A percentile compares a stretch with the other conserved stretches of the same genome.
Conservation (phyloP, 2,888 invertebrate species). For the Orchestes rusci region DNA sequence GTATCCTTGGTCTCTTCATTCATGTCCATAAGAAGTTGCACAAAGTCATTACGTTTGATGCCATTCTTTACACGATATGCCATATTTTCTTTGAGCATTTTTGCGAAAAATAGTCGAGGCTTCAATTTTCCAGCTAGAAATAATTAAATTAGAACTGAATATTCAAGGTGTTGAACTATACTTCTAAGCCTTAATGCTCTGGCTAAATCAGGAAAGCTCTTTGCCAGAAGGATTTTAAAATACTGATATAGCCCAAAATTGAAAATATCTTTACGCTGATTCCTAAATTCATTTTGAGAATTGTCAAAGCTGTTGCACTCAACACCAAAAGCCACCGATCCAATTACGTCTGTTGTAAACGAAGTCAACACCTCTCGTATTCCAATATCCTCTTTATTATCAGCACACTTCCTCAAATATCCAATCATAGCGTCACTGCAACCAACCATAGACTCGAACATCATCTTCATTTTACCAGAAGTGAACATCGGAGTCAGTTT, state of each 20-base stretch:
- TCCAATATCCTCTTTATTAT: conserved; percentile 37
- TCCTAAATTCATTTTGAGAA: conserved; percentile 36
- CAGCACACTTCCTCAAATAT: conserved; percentile 37
- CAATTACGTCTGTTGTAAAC: conserved; percentile 53
- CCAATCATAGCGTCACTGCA: conserved; percentile 44
- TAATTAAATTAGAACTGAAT: no score
- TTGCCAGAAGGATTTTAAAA: conserved; percentile 1
- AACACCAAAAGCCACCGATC: conserved; percentile 53
- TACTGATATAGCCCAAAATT: not conserved
- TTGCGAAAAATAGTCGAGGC: conserved; percentile 35
- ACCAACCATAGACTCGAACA: no score
- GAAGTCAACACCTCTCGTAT: conserved; percentile 45
- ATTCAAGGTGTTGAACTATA: no score
- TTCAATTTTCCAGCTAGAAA: no score
- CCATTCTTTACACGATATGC: conserved; percentile 31
- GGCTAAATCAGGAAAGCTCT: conserved; percentile 7
- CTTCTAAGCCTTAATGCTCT: conserved; percentile 3
- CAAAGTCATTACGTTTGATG: conserved; percentile 29
- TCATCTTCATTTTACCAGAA: no score
- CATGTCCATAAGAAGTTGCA: conserved; percentile 32
- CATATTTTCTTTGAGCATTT: conserved; percentile 32
- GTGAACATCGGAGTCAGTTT: no score
- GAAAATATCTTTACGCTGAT: conserved; percentile 32
- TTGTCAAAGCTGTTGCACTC: conserved; percentile 50
- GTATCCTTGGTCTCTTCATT: conserved; percentile 19